Evolutionary conservation across 2,888 invertebrate species (phyloP).

Genomic region (Acrocera orbiculus): DNA sequence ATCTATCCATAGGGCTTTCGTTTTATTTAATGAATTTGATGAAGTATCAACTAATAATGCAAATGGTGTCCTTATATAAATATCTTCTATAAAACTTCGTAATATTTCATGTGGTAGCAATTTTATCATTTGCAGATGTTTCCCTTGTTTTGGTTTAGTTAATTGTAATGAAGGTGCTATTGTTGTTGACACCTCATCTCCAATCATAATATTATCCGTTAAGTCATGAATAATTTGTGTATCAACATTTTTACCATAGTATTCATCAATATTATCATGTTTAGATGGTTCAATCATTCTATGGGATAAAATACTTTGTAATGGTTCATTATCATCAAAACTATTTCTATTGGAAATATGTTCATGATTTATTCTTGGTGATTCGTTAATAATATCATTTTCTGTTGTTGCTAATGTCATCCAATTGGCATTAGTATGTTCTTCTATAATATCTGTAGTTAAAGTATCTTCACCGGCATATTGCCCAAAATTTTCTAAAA

Average conservation of each 20-base stretch:
- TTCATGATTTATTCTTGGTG: too few relatives aligned
- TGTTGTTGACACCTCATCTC: too few relatives aligned
- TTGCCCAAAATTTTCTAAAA: too few relatives aligned
- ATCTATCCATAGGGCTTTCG: constrained; percentile 27
- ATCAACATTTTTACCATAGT: constrained; percentile 2
- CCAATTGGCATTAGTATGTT: too few relatives aligned
- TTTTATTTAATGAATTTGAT: constrained; percentile 23
- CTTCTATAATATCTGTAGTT: too few relatives aligned
- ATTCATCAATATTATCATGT: not conserved
- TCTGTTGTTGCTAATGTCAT: too few relatives aligned
- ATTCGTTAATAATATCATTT: too few relatives aligned
- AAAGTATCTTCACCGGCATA: too few relatives aligned
- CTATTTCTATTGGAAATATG: too few relatives aligned
- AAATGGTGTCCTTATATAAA: constrained; percentile 30
- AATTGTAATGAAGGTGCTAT: constrained; percentile 9
- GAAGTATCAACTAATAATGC: constrained; percentile 30
- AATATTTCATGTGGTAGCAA: constrained; percentile 25
- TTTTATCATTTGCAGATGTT: constrained; percentile 22
- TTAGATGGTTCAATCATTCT: too few relatives aligned
- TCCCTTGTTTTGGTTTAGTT: constrained; percentile 19
- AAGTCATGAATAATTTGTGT: not conserved
- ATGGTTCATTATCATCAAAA: too few relatives aligned
- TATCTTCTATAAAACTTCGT: constrained; percentile 29
- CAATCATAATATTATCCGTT: constrained; percentile 1
- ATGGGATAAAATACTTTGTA: too few relatives aligned